Evolutionary conservation across 2,113 vertebrate genomes (phyloP).

Genomic region (Callorhinus ursinus): DNA sequence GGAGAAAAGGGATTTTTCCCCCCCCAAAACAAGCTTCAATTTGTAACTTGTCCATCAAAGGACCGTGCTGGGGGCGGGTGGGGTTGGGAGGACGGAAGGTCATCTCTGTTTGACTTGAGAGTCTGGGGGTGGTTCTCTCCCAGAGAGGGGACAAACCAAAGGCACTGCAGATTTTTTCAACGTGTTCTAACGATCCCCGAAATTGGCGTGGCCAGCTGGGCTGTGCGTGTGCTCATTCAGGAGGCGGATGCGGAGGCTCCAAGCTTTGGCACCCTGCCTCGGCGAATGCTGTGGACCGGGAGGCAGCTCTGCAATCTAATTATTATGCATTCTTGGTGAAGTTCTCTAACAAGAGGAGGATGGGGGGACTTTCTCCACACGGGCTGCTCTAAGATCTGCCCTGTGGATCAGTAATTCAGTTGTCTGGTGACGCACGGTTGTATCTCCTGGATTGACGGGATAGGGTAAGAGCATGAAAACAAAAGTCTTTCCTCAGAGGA

Average conservation of each 20-base stretch:
- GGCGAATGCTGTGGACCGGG: constrained; percentile 63
- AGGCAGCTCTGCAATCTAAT: constrained; percentile 70
- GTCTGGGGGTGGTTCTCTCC: constrained; percentile 65
- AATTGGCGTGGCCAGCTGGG: constrained; percentile 53
- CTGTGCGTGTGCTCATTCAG: not conserved
- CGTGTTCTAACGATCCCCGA: constrained; percentile 67
- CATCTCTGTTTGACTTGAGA: not conserved
- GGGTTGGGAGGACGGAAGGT: not conserved
- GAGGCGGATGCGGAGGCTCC: constrained; percentile 51
- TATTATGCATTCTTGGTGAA: constrained; percentile 77
- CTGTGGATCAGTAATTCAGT: not conserved
- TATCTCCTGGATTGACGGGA: not conserved
- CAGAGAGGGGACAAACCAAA: constrained; percentile 46
- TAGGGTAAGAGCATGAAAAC: not conserved
- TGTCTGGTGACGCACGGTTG: not conserved
- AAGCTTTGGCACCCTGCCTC: constrained; percentile 15
- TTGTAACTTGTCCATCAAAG: constrained; percentile 20
- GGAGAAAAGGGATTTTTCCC: not conserved
- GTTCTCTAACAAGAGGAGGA: constrained; percentile 80
- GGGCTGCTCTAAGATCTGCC: not conserved
- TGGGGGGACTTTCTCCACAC: constrained; percentile 68
- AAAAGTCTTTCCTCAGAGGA: not conserved
- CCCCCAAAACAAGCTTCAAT: constrained; percentile 52
- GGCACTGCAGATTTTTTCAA: constrained; percentile 53
- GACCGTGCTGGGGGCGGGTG: not conserved